phyloP scores from a whole-genome alignment of 2,113 vertebrate genomes.

The Caretta caretta region DNA sequence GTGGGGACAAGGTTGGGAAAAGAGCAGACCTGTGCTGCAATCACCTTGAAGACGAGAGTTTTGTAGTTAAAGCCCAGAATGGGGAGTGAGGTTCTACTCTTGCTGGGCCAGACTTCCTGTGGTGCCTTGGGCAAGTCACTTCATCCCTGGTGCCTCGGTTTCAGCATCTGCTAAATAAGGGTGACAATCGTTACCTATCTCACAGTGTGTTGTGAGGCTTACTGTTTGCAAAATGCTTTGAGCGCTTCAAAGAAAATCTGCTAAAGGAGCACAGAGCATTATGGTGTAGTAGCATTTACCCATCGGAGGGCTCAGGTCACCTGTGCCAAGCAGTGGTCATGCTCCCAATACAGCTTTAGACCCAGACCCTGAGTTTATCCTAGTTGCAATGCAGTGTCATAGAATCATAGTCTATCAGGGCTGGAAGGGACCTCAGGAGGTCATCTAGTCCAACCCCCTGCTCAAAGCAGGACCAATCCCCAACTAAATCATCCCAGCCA shows the following conservation, averaged over 20 bases:
- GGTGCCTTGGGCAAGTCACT: not conserved
- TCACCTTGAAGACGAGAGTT: not conserved
- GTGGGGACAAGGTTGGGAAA: not conserved
- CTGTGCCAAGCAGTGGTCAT: not conserved
- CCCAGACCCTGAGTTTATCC: not conserved
- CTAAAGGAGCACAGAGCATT: not conserved
- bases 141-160: not conserved
- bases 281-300: not conserved
- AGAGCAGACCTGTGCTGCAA: not conserved
- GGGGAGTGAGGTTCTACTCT: not conserved
- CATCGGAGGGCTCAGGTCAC: not conserved
- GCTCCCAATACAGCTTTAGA: not conserved
- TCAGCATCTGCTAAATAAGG: not conserved
- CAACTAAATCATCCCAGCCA: too few species aligned
- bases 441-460: too few species aligned
- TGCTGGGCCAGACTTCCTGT: not conserved
- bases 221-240: not conserved
- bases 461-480: too few species aligned
- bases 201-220: not conserved
- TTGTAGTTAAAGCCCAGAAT: not conserved
- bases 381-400: not conserved
- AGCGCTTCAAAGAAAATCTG: not conserved
- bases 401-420: too few species aligned
- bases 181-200: not conserved
- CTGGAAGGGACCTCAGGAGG: too few species aligned